Evolutionary conservation across 2,113 vertebrate species (phyloP).

Genomic region (Oryctolagus cuniculus): DNA sequence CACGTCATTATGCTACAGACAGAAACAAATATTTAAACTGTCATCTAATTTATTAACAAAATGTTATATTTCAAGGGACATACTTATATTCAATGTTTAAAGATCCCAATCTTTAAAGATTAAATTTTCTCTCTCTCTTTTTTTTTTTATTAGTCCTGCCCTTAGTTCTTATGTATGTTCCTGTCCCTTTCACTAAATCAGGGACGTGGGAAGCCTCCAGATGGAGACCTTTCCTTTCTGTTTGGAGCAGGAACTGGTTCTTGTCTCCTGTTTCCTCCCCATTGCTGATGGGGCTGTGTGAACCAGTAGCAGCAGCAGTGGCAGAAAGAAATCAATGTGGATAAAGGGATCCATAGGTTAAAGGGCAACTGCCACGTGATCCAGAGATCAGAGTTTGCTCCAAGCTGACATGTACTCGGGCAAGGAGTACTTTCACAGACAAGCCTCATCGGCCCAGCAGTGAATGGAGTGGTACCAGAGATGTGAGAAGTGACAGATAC

Average conservation of each 20-base stretch:
- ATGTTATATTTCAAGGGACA: background rate
- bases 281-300: background rate
- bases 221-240: background rate
- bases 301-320: background rate
- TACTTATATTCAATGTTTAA: background rate
- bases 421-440: background rate
- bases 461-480: constrained; percentile 1
- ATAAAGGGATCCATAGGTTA: background rate
- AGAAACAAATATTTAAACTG: constrained; percentile 16
- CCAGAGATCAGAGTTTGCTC: background rate
- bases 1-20: constrained; percentile 12
- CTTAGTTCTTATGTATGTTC: background rate
- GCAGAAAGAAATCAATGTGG: background rate
- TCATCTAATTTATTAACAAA: background rate
- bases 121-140: too few relatives aligned
- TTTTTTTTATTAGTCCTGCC: background rate
- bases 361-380: background rate
- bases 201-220: background rate
- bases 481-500: constrained; percentile 47
- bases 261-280: background rate
- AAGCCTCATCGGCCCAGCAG: background rate
- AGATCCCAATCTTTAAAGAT: background rate
- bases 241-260: background rate
- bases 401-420: background rate
- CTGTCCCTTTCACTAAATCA: background rate